phyloP scores from a whole-genome alignment of 2,888 invertebrate genomes.

The Xylocampa areola region DNA sequence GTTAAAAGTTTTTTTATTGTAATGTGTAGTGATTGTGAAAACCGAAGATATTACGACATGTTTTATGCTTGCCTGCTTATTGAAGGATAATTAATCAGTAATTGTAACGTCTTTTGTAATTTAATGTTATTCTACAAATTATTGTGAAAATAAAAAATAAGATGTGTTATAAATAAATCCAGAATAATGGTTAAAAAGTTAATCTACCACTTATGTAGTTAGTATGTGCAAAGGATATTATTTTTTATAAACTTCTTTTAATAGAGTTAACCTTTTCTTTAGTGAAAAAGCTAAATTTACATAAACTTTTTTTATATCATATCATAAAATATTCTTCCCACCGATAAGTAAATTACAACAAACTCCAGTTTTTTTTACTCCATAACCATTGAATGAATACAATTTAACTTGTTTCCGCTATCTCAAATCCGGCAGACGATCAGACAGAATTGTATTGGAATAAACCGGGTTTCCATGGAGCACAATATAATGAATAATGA shows the following conservation, averaged over 20 bases:
- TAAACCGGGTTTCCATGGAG: constrained; percentile 26
- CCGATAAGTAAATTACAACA: not conserved
- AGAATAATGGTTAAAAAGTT: no score
- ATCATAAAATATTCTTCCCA: no score
- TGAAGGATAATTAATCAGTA: not conserved
- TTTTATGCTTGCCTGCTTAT: not conserved
- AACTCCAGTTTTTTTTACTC: constrained; percentile 5
- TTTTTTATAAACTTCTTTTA: not conserved
- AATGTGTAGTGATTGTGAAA: no score
- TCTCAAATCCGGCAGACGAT: constrained; percentile 42
- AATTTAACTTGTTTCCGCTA: constrained; percentile 48
- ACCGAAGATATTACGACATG: no score
- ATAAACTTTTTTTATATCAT: no score
- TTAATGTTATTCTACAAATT: no score
- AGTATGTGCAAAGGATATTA: no score
- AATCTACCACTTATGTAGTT: no score
- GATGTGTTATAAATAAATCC: no score
- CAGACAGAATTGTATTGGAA: constrained; percentile 42
- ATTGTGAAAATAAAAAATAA: no score
- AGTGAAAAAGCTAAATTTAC: no score
- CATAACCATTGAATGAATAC: constrained; percentile 29
- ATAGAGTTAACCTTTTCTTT: not conserved
- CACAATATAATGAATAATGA: constrained; percentile 61
- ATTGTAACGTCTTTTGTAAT: not conserved
- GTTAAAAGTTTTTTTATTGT: no score